phyloP scores from a whole-genome alignment of 1,140 invertebrate species.

The Papilio machaon region DNA sequence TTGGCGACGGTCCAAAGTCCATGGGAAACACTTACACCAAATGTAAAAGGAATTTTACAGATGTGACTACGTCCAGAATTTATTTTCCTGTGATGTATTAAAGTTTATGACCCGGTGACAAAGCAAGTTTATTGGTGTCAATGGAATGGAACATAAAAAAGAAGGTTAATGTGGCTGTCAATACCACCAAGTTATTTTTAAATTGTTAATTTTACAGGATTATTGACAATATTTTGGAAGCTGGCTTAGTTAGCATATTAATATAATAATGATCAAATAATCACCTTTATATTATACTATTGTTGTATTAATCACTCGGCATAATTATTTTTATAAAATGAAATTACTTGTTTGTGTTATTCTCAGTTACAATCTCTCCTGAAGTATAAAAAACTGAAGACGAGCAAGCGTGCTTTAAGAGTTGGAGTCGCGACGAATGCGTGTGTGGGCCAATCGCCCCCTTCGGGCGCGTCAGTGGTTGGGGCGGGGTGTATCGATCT shows the following conservation, averaged over 20 bases:
- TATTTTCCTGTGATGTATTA: slow-evolving; percentile 6
- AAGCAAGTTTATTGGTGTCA: slow-evolving; percentile 9
- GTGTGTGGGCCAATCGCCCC: slow-evolving; percentile 55
- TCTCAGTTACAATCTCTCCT: slow-evolving; percentile 38
- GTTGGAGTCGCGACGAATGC: slow-evolving; percentile 61
- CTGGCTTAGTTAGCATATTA: not conserved
- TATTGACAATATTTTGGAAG: not conserved
- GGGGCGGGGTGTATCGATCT: slow-evolving; percentile 80
- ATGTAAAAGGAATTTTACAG: slow-evolving; percentile 20
- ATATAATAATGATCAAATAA: too few species aligned
- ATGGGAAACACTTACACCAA: slow-evolving; percentile 21
- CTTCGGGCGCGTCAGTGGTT: slow-evolving; percentile 61
- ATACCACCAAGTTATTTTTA: not conserved
- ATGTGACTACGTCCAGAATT: slow-evolving; percentile 12
- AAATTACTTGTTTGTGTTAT: not conserved
- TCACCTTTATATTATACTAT: too few species aligned
- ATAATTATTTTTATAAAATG: not conserved
- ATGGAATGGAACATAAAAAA: not conserved
- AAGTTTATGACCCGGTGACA: slow-evolving; percentile 4
- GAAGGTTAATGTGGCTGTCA: not conserved
- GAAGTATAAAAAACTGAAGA: slow-evolving; percentile 58
- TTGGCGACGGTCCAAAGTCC: not conserved
- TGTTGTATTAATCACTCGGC: too few species aligned
- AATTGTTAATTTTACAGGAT: not conserved
- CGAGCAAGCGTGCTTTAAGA: slow-evolving; percentile 61